A percentile compares a stretch with the other conserved stretches of the same genome.
These are phyloP conservation scores for Carpatolechia fugitivella DNA, from an alignment of 2,888 invertebrate genomes.

Conservation along the genomic window DNA sequence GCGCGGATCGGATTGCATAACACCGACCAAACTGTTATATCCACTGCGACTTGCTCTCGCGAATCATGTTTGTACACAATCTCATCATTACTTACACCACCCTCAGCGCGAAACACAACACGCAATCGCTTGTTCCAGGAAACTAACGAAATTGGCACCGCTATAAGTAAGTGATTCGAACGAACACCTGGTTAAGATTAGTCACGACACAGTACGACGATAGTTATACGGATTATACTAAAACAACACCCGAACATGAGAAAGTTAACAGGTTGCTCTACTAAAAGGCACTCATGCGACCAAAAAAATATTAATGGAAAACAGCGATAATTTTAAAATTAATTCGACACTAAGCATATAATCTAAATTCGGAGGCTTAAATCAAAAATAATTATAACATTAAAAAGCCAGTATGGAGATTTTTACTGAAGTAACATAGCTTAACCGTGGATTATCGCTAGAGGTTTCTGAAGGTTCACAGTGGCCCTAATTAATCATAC, in stretches of 20 bases:
- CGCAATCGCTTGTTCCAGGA: slow-evolving; percentile 46
- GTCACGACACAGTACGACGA: slow-evolving; percentile 24
- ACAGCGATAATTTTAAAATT: too few relatives aligned
- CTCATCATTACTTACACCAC: slow-evolving; percentile 40
- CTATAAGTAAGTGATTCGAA: slow-evolving; percentile 21
- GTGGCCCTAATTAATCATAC: too few relatives aligned
- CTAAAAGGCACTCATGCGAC: slow-evolving; percentile 2
- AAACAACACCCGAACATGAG: slow-evolving; percentile 12
- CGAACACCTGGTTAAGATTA: slow-evolving; percentile 38
- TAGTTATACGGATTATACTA: background rate
- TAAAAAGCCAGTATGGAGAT: too few relatives aligned
- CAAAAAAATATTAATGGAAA: too few relatives aligned
- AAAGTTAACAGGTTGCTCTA: slow-evolving; percentile 6
- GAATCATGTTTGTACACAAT: slow-evolving; percentile 59
- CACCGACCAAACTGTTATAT: slow-evolving; percentile 41
- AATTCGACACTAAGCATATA: too few relatives aligned
- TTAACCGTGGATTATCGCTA: too few relatives aligned
- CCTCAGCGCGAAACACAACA: slow-evolving; percentile 39
- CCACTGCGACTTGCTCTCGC: slow-evolving; percentile 35
- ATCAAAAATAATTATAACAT: too few relatives aligned
- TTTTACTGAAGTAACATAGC: too few relatives aligned
- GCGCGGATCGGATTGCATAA: slow-evolving; percentile 61
- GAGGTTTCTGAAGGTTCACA: too few relatives aligned
- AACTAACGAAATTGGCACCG: slow-evolving; percentile 44
- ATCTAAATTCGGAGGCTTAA: too few relatives aligned